These are phyloP conservation scores for Hedya salicella DNA, from an alignment of 2,888 invertebrate genomes.

Conservation along the genomic window DNA sequence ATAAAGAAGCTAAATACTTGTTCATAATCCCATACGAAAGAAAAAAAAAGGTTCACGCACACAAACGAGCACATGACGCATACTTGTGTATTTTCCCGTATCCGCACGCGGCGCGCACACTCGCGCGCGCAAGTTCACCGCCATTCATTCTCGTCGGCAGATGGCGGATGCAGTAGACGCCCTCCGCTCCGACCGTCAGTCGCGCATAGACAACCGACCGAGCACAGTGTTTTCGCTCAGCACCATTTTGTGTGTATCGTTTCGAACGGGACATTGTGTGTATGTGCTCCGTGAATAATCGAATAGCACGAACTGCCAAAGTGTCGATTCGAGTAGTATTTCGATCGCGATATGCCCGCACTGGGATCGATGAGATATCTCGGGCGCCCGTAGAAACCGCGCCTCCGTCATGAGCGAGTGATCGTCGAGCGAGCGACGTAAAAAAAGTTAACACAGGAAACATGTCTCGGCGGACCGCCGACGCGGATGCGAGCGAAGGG, in stretches of 20 bases:
- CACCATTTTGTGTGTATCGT: conserved; percentile 83
- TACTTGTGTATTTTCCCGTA: conserved; percentile 58
- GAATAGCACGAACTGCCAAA: conserved; percentile 67
- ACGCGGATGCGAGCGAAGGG: conserved; percentile 83
- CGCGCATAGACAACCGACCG: conserved; percentile 83
- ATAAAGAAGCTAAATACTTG: conserved; percentile 66
- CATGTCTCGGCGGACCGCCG: conserved; percentile 84
- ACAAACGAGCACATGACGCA: conserved; percentile 53
- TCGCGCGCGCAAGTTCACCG: conserved; percentile 70
- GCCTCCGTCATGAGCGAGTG: conserved; percentile 84
- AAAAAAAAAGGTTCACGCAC: conserved; percentile 74
- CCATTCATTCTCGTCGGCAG: conserved; percentile 84
- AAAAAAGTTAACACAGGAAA: conserved; percentile 84
- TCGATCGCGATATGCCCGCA: conserved; percentile 78
- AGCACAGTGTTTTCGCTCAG: conserved; percentile 74
- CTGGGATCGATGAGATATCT: conserved; percentile 82
- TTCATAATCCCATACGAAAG: conserved; percentile 75
- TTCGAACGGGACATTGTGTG: conserved; percentile 84
- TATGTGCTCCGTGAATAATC: conserved; percentile 81
- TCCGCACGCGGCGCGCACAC: conserved; percentile 64
- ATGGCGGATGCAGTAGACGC: conserved; percentile 84
- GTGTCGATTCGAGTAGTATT: conserved; percentile 69
- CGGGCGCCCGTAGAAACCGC: conserved; percentile 82
- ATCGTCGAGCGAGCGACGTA: conserved; percentile 74
- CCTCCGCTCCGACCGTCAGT: conserved; percentile 70